Conservation (phyloP, 2,113 vertebrate species). For the Megaceryle maxima region DNA sequence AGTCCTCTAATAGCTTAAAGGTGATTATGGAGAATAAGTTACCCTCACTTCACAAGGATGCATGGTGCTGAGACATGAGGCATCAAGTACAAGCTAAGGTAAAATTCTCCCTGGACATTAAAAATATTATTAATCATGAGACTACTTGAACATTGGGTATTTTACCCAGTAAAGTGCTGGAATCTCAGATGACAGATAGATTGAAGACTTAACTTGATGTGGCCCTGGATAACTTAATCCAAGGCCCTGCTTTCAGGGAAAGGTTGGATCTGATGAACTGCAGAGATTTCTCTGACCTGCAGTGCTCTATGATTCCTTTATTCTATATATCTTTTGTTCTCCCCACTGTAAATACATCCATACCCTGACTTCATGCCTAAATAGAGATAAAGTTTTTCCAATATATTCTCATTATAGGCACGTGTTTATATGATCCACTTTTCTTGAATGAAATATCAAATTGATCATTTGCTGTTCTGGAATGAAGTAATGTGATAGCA, state of each 20-base stretch:
- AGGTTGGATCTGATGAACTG: background rate
- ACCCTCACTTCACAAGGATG: background rate
- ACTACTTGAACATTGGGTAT: background rate
- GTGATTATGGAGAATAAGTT: background rate
- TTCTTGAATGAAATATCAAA: background rate
- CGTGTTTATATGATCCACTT: background rate
- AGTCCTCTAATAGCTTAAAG: background rate
- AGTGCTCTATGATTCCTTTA: background rate
- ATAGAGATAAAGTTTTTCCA: background rate
- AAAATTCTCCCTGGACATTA: background rate
- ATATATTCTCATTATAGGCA: fast-evolving
- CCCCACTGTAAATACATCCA: background rate
- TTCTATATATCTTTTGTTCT: background rate
- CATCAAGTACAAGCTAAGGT: background rate
- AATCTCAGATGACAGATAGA: background rate
- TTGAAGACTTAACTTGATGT: background rate
- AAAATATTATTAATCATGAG: background rate
- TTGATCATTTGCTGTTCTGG: background rate
- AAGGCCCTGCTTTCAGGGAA: background rate
- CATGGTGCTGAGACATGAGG: background rate
- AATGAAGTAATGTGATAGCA: background rate
- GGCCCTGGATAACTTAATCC: background rate
- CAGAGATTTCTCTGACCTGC: background rate
- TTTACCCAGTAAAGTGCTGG: background rate
- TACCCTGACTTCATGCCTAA: background rate